A percentile compares a stretch with the other conserved stretches of the same genome.
Evolutionary conservation across 2,888 invertebrate species (phyloP).

Genomic region (Callinectes sapidus): DNA sequence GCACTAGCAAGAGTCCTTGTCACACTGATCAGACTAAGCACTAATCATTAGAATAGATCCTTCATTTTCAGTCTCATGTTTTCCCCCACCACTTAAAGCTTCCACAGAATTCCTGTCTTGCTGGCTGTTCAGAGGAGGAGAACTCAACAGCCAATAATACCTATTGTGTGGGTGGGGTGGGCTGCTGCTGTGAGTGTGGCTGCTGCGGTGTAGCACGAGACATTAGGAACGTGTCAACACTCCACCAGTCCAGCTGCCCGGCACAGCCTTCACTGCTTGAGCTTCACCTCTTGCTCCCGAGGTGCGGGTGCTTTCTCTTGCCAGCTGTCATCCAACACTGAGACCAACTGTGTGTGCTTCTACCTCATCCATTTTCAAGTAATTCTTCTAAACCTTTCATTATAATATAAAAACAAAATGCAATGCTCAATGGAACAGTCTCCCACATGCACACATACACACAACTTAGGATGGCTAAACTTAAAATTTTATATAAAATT

Average conservation of each 20-base stretch:
- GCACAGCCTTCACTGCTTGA: conserved; percentile 57
- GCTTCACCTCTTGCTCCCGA: conserved; percentile 21
- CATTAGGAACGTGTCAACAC: conserved; percentile 65
- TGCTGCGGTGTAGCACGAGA: conserved; percentile 51
- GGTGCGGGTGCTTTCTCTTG: conserved; percentile 30
- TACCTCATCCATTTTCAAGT: conserved; percentile 11
- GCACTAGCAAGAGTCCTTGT: conserved; percentile 63
- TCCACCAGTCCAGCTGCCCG: conserved; percentile 63
- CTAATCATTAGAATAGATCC: conserved; percentile 66
- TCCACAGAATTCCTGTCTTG: conserved; percentile 52
- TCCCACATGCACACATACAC: neutral
- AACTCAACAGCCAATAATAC: conserved; percentile 54
- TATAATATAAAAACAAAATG: conserved; percentile 6
- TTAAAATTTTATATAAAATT: neutral
- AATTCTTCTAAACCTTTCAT: neutral
- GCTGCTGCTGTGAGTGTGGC: conserved; percentile 58
- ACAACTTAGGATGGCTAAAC: conserved; percentile 4
- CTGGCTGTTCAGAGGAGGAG: conserved; percentile 32
- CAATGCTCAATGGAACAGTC: neutral
- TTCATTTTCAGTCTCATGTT: conserved; percentile 43
- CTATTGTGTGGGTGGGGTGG: conserved; percentile 38
- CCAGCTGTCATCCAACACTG: conserved; percentile 33
- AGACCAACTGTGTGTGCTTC: conserved; percentile 39
- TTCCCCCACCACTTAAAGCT: conserved; percentile 61
- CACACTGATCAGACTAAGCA: conserved; percentile 55